Percentiles rank a stretch among this genome's conserved stretches.
Evolutionary conservation across 2,888 invertebrate genomes (phyloP).

Genomic region (Hirtodrosophila trivittata): DNA sequence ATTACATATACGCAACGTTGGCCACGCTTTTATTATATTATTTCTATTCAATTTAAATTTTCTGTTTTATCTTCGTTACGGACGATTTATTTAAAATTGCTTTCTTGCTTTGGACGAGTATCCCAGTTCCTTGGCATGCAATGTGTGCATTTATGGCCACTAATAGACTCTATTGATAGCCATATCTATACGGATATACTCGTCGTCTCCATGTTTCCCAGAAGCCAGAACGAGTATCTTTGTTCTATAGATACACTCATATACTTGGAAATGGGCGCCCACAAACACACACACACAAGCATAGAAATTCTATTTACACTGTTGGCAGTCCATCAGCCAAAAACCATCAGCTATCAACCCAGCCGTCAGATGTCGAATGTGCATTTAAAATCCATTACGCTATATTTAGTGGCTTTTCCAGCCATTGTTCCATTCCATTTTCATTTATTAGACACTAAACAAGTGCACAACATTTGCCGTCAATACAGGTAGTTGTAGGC

Average conservation of each 20-base stretch:
- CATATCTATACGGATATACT: conserved; percentile 18
- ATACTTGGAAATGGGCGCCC: conserved; percentile 27
- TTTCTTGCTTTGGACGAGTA: neutral
- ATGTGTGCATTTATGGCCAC: conserved; percentile 24
- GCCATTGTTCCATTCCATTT: conserved; percentile 65
- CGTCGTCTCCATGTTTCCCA: conserved; percentile 24
- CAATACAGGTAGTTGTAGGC: conserved; percentile 56
- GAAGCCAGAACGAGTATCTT: conserved; percentile 16
- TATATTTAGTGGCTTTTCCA: conserved; percentile 59
- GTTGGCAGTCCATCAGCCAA: conserved; percentile 47
- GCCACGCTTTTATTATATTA: conserved; percentile 4
- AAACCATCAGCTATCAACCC: conserved; percentile 54
- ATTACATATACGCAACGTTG: conserved; percentile 18
- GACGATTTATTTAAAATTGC: conserved; percentile 18
- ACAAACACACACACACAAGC: no score
- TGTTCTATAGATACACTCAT: neutral
- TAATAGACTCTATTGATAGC: conserved; percentile 29
- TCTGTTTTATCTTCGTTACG: conserved; percentile 4
- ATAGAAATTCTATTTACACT: conserved; percentile 52
- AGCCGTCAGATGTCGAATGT: conserved; percentile 63
- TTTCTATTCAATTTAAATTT: neutral
- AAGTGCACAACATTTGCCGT: conserved; percentile 42
- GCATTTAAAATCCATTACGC: conserved; percentile 68
- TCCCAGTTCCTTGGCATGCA: conserved; percentile 14
- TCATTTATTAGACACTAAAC: conserved; percentile 62